Evolutionary conservation across 2,113 vertebrate species (phyloP).

Genomic region (Trogon surrucura): DNA sequence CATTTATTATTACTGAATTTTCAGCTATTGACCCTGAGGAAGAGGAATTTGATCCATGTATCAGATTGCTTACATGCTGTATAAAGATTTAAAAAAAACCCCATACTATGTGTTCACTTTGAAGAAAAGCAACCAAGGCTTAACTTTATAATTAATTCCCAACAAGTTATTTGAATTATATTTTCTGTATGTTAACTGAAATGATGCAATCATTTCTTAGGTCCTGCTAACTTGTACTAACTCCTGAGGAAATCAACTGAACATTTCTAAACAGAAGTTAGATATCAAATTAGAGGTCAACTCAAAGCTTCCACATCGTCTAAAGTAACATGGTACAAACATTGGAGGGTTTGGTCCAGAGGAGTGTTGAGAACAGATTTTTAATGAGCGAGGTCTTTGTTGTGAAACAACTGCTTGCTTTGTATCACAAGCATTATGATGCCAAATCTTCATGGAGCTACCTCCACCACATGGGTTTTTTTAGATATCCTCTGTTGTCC

Average conservation of each 20-base stretch:
- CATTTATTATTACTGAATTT: constrained; percentile 10
- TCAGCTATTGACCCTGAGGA: neutral
- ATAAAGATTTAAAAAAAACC: neutral
- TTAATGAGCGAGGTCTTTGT: neutral
- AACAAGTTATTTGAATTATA: neutral
- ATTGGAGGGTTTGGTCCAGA: neutral
- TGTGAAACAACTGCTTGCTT: neutral
- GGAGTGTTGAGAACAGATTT: neutral
- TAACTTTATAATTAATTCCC: neutral
- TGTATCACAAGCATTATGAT: neutral
- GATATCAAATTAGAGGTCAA: neutral
- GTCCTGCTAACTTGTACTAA: neutral
- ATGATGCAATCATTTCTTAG: neutral
- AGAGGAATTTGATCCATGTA: neutral
- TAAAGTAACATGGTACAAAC: neutral
- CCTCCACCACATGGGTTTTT: neutral
- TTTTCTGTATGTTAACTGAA: neutral
- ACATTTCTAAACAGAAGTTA: neutral
- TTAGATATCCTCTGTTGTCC: neutral
- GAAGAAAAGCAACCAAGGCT: neutral
- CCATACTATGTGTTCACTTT: neutral
- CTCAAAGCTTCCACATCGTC: neutral
- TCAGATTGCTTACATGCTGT: neutral
- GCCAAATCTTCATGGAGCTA: neutral
- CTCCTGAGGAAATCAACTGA: neutral